Base-by-base conservation (phyloP, 2,113 vertebrate genomes). In the Sisor rabdophorus region DNA sequence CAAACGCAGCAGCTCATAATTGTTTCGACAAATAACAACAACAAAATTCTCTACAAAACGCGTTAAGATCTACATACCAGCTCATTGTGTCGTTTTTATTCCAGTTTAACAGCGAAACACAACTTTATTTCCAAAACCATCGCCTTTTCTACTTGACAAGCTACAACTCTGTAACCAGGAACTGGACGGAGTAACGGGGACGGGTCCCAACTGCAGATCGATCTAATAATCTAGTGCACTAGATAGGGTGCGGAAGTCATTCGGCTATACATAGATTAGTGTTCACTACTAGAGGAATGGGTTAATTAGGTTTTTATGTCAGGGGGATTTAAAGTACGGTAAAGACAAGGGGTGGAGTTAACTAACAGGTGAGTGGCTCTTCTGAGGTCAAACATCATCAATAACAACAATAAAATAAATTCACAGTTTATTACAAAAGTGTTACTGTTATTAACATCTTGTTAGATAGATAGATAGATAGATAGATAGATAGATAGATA, bases 61-160 rank as follows among this genome's bases (percentile, higher is more conserved):
- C 4, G 9, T 6, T 36, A 54, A 17, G 11, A 17, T 4, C 78
- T 85, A 92, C 91, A 60, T 90, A 93, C 92, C 92, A 92, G 83
- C 91, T 93, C 92, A 93, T 93, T 76, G 84, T 89, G 87, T 55
- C 56, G 71, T 56, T 53, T 86, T 80, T 83, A 83, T 67, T 90
- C 85, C 85, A 83, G 53, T 87, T 87, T 85, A 86, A 85, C 80
- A 73, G 54, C 54, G 68, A 68, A 24, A 75, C 75, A 83, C 58
- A 84, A 76, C 36, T 55, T 77, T 86, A 83, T 80, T 79, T 75
- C 70, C 73, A 77, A 71, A 81, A 85, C 36, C 78, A 84, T 86
- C 88, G 87, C 79, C 83, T 87, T 80, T 56, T 77, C 74, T 12
- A 74, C 28, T 55, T 79, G 55, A 77, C 75, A 16, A 73, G 26